Evolutionary conservation across 2,797 vertebrate genomes (phyloP), one percentile per base, ranked within the genome.

Genomic region (Rallus crepitans): DNA sequence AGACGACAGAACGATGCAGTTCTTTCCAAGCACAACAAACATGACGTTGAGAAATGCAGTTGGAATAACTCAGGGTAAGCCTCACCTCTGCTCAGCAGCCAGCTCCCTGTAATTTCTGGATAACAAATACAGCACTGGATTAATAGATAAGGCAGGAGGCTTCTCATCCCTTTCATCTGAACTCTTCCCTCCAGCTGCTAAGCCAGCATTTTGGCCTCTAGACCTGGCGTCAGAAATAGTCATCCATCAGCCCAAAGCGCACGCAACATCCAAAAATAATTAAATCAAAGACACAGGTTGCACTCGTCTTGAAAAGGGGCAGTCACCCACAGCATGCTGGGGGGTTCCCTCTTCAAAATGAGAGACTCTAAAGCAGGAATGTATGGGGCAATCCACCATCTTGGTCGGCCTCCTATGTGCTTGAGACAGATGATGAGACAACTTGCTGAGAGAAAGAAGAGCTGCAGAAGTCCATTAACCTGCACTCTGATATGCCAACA

Each of bases 21-120:
- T 80, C 77, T 78, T 90, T 97, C 96, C 96, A 97, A 97, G 92
- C 86, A 97, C 96, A 97, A 97, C 96, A 97, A 97, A 96, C 78
- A 77, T 17, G 83, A 95, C 6, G 28, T 85, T 93, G 94, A 95
- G 93, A 94, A 96, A 97, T 85, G 86, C 0, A 0, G 83, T 78
- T 13, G 55, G 92, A 94, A 63, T 92, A 95, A 87, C 81, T 93
- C 86, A 78, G 94, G 78, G 80, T 89, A 96, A 96, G 75, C 92
- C 61, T 95, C 88, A 94, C 77, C 91, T 90, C 90, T 84, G 81
- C 86, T 78, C 31, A 2, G 93, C 88, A 96, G 94, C 57, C 78
- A 83, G 88, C 88, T 95, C 90, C 78, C 86, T 79, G 78, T 61
- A 91, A 93, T 63, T 91, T 93, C 86, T 95, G 93, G 86, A 56